Evolutionary conservation across 2,888 invertebrate species (phyloP), one percentile per base, ranked within the genome.

Genomic region (Tenthredo distinguenda): DNA sequence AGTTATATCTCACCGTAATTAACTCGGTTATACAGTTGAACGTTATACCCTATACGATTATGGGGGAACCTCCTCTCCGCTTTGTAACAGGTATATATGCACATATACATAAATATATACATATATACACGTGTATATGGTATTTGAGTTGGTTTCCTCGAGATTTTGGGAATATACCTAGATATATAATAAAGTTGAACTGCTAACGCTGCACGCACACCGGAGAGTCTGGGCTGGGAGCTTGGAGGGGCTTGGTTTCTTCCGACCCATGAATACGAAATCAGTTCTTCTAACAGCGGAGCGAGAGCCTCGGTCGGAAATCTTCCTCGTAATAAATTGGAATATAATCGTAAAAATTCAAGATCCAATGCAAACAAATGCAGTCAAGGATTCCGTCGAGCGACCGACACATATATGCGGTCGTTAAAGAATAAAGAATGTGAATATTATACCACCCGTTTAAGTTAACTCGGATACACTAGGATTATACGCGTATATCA

Each of bases 391-490:
- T 81, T 58, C 40, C 37, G 81, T 31, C 40, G 47, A 18, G 37
- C 47, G 55, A 65, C 74, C 79, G 71, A 76, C 88, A 86, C 86
- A 55, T 55, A 85, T 26, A 26, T 26, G 26, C 86, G 68, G 77
- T 91, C 90, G 90, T 91, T 91, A 90, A 91, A 90, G 88, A 87
- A 88, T 90, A 90, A 91, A 90, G 88, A 88, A 91, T 91, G 91
- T 88, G 91, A 91, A 91, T 92, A 91, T 91, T 91, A 91, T 91
- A 90, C 90, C 87, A 86, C 87, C 58, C 62, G 85, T 86, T 86
- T 85, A 86, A 83, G 40, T 62, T 47, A 50, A 77, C 77, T 50
- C 21, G 81, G 55, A 58, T 31, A 68, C 77, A 47, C n/a, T 31
- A 0, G 26, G 77, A 77, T 77, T 47, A 62, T 62, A 31, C 47